Conservation (phyloP, 2,113 vertebrate species). For the Amia ocellicauda region DNA sequence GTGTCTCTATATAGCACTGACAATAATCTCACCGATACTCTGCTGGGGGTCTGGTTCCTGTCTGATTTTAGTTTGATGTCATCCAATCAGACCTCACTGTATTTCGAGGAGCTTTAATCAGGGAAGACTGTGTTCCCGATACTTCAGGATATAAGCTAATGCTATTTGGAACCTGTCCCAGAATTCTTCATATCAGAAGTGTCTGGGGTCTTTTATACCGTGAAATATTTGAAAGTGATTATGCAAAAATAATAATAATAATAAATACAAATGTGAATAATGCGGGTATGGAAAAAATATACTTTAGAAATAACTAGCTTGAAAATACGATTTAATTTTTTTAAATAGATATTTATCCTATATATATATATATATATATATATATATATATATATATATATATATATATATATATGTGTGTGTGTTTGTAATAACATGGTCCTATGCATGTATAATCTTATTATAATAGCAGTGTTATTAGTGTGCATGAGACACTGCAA, state of each 20-base stretch:
- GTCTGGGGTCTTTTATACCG: neutral
- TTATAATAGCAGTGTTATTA: no score
- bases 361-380: no score
- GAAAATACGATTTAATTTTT: no score
- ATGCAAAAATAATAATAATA: neutral
- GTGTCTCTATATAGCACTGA: no score
- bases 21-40: no score
- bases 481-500: no score
- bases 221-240: slow-evolving; percentile 5
- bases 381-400: no score
- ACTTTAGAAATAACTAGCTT: neutral
- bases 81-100: neutral
- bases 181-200: neutral
- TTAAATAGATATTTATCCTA: no score
- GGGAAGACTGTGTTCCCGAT: neutral
- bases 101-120: slow-evolving; percentile 5
- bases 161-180: neutral
- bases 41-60: neutral
- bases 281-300: neutral
- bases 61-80: slow-evolving; percentile 13
- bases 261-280: neutral
- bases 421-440: no score
- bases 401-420: no score
- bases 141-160: neutral
- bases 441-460: no score